Conservation (phyloP, 1,140 invertebrate species). For the Scaptodrosophila lebanonensis region DNA sequence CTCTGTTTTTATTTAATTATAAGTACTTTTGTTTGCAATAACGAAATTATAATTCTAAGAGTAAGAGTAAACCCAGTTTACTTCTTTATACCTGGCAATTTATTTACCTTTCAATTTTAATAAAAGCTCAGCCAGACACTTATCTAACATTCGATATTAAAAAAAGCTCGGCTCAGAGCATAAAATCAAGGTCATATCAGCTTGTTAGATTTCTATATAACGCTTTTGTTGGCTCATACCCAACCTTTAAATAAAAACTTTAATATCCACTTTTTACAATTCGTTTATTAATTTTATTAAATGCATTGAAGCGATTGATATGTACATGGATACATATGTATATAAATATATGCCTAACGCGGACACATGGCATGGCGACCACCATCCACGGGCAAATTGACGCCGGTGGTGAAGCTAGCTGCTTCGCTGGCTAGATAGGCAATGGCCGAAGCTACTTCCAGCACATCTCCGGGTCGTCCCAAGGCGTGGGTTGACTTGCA, state of each 20-base stretch:
- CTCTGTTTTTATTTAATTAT: not conserved
- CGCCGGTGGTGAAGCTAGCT: slow-evolving; percentile 90
- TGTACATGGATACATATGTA: not conserved
- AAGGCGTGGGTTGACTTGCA: slow-evolving; percentile 88
- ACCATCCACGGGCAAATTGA: slow-evolving; percentile 88
- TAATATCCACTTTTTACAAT: too few relatives aligned
- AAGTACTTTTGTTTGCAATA: not conserved
- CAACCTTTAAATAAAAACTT: too few relatives aligned
- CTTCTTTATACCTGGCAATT: too few relatives aligned
- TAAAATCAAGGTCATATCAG: too few relatives aligned
- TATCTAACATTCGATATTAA: too few relatives aligned
- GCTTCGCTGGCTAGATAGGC: slow-evolving; percentile 89
- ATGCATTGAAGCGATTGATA: slow-evolving; percentile 21
- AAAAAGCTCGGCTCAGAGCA: too few relatives aligned
- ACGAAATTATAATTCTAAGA: too few relatives aligned
- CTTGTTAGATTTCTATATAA: too few relatives aligned
- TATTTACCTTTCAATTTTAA: too few relatives aligned
- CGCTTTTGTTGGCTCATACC: too few relatives aligned
- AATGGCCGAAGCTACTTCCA: slow-evolving; percentile 89
- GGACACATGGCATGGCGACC: slow-evolving; percentile 73
- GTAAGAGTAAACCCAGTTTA: too few relatives aligned
- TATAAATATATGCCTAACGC: slow-evolving; percentile 14
- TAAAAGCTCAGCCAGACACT: too few relatives aligned
- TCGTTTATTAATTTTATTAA: slow-evolving; percentile 10
- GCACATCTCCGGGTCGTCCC: slow-evolving; percentile 85